These are phyloP conservation scores for Sepiola atlantica DNA, from an alignment of 2,888 invertebrate genomes.

Conservation along the genomic window DNA sequence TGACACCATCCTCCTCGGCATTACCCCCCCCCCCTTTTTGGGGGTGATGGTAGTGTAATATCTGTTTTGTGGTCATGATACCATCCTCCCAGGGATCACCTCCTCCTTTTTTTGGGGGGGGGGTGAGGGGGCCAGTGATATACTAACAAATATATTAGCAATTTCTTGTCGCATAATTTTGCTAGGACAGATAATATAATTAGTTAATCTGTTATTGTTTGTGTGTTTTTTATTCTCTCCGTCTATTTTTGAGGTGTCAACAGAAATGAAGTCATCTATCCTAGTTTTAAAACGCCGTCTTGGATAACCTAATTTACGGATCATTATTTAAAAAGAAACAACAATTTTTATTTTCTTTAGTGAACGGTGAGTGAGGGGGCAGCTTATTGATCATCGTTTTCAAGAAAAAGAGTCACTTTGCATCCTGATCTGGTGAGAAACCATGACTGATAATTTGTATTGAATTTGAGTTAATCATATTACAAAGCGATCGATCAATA, in stretches of 20 bases:
- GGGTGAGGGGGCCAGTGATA: too few species aligned
- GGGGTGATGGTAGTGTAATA: too few species aligned
- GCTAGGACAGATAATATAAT: neutral
- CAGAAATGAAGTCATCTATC: neutral
- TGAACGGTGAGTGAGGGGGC: neutral
- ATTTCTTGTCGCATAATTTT: too few species aligned
- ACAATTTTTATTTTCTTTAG: neutral
- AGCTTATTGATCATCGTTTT: neutral
- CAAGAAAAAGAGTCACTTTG: neutral
- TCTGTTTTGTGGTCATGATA: too few species aligned
- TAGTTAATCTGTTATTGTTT: neutral
- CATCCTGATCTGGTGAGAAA: neutral
- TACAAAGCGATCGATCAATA: neutral
- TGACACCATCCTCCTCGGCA: too few species aligned
- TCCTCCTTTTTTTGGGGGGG: too few species aligned
- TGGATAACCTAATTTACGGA: neutral
- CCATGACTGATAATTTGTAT: neutral
- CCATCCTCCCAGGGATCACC: too few species aligned
- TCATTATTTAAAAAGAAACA: neutral
- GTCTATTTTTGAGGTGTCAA: neutral
- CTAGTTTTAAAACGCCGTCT: neutral
- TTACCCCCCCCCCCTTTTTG: too few species aligned
- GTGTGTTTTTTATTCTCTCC: neutral
- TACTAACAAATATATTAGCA: too few species aligned
- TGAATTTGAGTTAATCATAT: conserved; percentile 19